Evolutionary conservation across 2,888 invertebrate genomes (phyloP).

Genomic region (Alviniconcha strummeri): DNA sequence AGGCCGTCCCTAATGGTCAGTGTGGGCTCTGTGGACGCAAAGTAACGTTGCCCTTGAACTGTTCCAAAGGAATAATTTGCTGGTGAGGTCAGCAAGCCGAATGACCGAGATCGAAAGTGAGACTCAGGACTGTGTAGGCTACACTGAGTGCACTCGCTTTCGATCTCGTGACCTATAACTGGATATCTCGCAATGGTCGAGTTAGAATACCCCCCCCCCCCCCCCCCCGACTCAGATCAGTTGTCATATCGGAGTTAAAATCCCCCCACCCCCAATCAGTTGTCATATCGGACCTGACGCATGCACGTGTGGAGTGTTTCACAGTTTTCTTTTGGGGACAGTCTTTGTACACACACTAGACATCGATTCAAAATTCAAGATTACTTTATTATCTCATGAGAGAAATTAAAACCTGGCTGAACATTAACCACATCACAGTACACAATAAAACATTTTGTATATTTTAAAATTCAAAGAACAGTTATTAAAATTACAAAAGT

Average conservation of each 20-base stretch:
- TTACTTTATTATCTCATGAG: background rate
- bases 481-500: no score
- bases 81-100: background rate
- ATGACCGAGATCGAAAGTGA: background rate
- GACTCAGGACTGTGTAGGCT: background rate
- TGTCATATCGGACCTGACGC: no score
- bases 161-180: no score
- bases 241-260: no score
- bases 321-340: background rate
- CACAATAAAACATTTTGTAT: background rate
- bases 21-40: no score
- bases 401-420: background rate
- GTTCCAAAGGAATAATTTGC: no score
- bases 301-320: background rate
- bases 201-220: background rate
- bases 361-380: background rate
- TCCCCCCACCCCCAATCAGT: no score
- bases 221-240: no score
- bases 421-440: background rate
- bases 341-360: background rate
- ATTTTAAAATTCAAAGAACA: no score
- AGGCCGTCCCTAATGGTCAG: no score
- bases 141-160: no score
- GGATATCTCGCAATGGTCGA: background rate
- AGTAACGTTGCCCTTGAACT: no score